Evolutionary conservation across 2,888 invertebrate species (phyloP).

Genomic region (Ochlodes sylvanus): DNA sequence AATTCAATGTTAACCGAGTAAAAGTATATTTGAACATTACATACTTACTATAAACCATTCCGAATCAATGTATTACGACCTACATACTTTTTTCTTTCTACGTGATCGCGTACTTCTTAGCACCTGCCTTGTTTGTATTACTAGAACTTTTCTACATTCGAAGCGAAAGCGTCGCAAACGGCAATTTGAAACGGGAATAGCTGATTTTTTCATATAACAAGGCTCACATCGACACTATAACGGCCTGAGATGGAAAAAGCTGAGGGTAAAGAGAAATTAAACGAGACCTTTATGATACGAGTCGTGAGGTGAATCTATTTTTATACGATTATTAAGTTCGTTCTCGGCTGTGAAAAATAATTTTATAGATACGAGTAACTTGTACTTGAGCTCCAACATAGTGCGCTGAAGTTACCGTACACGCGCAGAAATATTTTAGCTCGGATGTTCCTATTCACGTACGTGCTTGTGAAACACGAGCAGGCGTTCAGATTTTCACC

Average conservation of each 20-base stretch:
- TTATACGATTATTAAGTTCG: conserved; percentile 34
- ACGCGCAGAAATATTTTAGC: conserved; percentile 19
- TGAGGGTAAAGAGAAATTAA: conserved; percentile 60
- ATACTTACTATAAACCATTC: background rate
- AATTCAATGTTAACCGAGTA: no score
- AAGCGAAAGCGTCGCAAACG: conserved; percentile 53
- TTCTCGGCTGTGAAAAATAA: conserved; percentile 26
- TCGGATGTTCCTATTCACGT: conserved; percentile 12
- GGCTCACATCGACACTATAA: conserved; percentile 54
- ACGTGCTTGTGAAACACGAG: conserved; percentile 16
- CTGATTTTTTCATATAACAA: conserved; percentile 66
- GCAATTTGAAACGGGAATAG: conserved; percentile 63
- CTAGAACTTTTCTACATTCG: conserved; percentile 54
- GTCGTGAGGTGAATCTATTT: conserved; percentile 29
- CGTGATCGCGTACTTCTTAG: conserved; percentile 31
- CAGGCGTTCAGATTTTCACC: conserved; percentile 15
- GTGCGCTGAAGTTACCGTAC: background rate
- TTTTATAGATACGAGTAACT: conserved; percentile 21
- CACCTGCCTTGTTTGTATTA: conserved; percentile 50
- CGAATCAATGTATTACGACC: conserved; percentile 1
- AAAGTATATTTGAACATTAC: background rate
- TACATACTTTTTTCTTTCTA: conserved; percentile 8
- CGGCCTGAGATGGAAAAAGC: conserved; percentile 54
- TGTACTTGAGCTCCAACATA: conserved; percentile 9
- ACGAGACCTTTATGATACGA: conserved; percentile 42